phyloP scores from a whole-genome alignment of 1,140 invertebrate genomes.

The Drosophila micromelanica region DNA sequence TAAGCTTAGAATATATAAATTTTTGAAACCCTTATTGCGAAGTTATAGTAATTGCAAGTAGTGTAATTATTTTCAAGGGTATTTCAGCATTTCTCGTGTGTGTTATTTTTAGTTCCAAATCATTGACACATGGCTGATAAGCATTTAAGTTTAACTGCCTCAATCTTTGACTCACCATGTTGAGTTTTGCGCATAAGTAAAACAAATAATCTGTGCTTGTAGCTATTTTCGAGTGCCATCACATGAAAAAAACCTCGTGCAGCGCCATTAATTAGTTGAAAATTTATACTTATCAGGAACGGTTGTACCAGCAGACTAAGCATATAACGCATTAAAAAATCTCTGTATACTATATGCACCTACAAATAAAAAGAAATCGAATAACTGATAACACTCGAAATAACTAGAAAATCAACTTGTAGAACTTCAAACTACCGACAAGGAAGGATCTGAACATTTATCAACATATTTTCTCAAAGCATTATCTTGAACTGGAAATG shows the following conservation, averaged over 20 bases:
- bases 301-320: constrained; percentile 23
- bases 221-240: constrained; percentile 33
- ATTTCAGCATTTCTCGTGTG: constrained; percentile 13
- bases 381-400: constrained; percentile 35
- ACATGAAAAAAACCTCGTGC: constrained; percentile 21
- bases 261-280: constrained; percentile 56
- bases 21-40: no score
- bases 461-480: constrained; percentile 9
- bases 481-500: constrained; percentile 30
- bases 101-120: constrained; percentile 29
- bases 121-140: constrained; percentile 48
- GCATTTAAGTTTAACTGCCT: constrained; percentile 45
- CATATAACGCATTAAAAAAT: constrained; percentile 16
- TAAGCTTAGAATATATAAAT: no score
- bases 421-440: not conserved
- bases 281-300: constrained; percentile 57
- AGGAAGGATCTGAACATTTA: constrained; percentile 2
- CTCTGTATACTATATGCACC: constrained; percentile 21
- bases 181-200: constrained; percentile 36
- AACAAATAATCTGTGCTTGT: constrained; percentile 38
- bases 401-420: constrained; percentile 3
- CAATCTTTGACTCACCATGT: constrained; percentile 48
- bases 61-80: constrained; percentile 3
- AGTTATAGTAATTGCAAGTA: not conserved
- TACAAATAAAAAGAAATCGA: constrained; percentile 16